Percentiles rank a stretch among this genome's conserved stretches.
Conservation (phyloP, 2,888 invertebrate genomes). For the Nemotelus pantherinus region DNA sequence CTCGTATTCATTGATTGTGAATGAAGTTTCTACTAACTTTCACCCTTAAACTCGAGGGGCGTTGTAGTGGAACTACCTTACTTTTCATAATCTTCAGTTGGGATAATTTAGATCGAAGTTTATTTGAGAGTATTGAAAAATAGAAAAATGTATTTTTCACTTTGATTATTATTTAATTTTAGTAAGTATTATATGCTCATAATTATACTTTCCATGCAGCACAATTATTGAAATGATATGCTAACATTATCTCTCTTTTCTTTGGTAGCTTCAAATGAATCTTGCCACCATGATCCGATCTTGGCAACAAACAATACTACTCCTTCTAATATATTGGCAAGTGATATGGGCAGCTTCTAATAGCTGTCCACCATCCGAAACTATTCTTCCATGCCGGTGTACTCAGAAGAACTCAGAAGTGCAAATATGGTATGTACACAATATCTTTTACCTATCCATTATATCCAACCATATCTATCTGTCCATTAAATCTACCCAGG, state of each 20-base stretch:
- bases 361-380: slow-evolving; percentile 78
- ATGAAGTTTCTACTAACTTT: too few relatives aligned
- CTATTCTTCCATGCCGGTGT: slow-evolving; percentile 84
- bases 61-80: too few relatives aligned
- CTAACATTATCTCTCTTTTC: background rate
- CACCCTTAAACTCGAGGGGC: too few relatives aligned
- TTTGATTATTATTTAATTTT: too few relatives aligned
- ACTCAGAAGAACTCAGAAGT: slow-evolving; percentile 79
- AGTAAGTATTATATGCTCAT: too few relatives aligned
- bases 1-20: too few relatives aligned
- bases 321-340: slow-evolving; percentile 39
- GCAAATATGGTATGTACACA: slow-evolving; percentile 79
- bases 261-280: slow-evolving; percentile 29
- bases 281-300: slow-evolving; percentile 38
- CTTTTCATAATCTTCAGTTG: too few relatives aligned
- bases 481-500: slow-evolving; percentile 66
- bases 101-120: too few relatives aligned
- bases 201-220: too few relatives aligned
- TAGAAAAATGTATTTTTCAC: too few relatives aligned
- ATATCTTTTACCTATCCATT: background rate
- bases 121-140: too few relatives aligned
- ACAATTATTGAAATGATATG: too few relatives aligned
- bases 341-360: slow-evolving; percentile 51
- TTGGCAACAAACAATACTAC: background rate
- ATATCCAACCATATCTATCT: background rate